These are phyloP conservation scores for Perognathus longimembris DNA, from an alignment of 2,113 vertebrate species.

Conservation along the genomic window DNA sequence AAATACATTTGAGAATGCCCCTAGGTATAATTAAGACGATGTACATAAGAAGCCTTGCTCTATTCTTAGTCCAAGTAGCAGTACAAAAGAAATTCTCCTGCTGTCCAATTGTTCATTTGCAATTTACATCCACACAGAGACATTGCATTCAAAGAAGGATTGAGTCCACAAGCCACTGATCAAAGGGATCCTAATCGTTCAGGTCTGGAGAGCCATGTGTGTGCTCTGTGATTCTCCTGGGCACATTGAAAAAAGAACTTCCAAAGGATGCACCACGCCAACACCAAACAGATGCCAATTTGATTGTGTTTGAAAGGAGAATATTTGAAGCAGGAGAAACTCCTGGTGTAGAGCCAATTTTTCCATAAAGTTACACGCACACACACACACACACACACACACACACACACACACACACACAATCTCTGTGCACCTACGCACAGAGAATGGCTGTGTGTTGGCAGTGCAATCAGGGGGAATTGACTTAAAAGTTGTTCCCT, in stretches of 20 bases:
- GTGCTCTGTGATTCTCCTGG: slow-evolving; percentile 9
- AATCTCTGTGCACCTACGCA: neutral
- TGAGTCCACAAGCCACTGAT: slow-evolving; percentile 22
- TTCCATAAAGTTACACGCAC: slow-evolving; percentile 38
- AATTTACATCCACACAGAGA: slow-evolving; percentile 55
- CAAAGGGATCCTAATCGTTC: slow-evolving; percentile 55
- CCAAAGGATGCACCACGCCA: slow-evolving; percentile 49
- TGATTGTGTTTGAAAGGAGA: slow-evolving; percentile 71
- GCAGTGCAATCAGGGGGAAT: neutral
- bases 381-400: neutral
- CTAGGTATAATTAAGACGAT: slow-evolving; percentile 41
- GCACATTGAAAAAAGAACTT: slow-evolving; percentile 42
- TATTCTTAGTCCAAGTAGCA: slow-evolving; percentile 42
- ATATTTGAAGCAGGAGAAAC: slow-evolving; percentile 63
- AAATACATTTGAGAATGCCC: neutral
- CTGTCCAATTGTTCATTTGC: slow-evolving; percentile 55
- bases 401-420: neutral
- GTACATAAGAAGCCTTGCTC: neutral
- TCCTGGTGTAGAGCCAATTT: slow-evolving; percentile 50
- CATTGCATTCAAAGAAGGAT: slow-evolving; percentile 58
- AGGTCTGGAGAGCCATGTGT: slow-evolving; percentile 41
- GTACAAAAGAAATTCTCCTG: slow-evolving; percentile 41
- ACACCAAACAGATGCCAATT: slow-evolving; percentile 40
- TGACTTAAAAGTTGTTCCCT: neutral
- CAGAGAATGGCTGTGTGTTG: neutral